Conservation (phyloP, 2,888 invertebrate genomes). For the Leucoma salicis region DNA sequence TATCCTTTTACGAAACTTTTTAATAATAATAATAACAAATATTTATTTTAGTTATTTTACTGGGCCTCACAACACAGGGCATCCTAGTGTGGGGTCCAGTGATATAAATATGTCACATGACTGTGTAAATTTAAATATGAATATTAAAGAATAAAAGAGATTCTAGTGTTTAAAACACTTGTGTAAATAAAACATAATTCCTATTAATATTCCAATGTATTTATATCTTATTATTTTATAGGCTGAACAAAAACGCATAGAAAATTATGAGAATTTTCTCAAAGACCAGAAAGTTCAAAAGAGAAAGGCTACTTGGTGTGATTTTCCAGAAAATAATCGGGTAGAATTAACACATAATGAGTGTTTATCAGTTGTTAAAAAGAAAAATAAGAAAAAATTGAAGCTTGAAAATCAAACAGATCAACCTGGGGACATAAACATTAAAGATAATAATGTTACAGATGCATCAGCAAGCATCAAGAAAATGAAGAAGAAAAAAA, state of each 20-base stretch:
- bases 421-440: neutral
- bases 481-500: neutral
- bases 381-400: constrained; percentile 38
- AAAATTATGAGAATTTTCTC: constrained; percentile 76
- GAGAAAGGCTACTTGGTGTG: constrained; percentile 79
- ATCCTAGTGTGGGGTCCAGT: no score
- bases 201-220: no score
- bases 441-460: neutral
- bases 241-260: constrained; percentile 74
- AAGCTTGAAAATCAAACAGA: constrained; percentile 7
- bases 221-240: constrained; percentile 45
- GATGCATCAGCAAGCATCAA: neutral
- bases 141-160: no score
- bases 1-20: no score
- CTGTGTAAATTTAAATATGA: no score
- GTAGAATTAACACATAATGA: constrained; percentile 16
- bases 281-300: constrained; percentile 73
- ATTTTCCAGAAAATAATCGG: constrained; percentile 75
- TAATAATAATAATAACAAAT: no score
- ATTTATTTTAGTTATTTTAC: no score
- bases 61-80: no score
- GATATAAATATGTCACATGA: no score
- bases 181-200: no score
- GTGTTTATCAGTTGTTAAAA: constrained; percentile 31
- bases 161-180: no score